These are phyloP conservation scores for Diachrysia chrysitis DNA, from an alignment of 2,888 invertebrate species.

Conservation along the genomic window DNA sequence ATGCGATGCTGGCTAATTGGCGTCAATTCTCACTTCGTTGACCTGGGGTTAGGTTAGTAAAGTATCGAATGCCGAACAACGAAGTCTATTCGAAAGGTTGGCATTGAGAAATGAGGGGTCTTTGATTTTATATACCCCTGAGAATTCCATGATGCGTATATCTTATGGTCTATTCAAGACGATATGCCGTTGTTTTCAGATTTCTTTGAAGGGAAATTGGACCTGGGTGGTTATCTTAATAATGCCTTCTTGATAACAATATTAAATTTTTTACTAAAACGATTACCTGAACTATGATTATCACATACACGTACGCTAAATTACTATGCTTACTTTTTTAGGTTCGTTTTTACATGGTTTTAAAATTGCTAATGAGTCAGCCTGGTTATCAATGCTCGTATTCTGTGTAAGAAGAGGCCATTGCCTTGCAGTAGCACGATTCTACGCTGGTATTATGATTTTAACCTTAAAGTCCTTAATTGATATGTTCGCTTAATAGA, in stretches of 20 bases:
- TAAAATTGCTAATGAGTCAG: too few species aligned
- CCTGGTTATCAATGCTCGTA: neutral
- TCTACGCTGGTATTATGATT: neutral
- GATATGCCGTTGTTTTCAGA: too few species aligned
- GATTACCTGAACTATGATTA: neutral
- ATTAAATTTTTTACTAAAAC: too few species aligned
- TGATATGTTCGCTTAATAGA: neutral
- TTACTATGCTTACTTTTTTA: neutral
- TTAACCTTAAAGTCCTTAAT: neutral
- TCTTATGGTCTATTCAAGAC: too few species aligned
- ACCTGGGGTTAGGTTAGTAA: slow-evolving; percentile 57
- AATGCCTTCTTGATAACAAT: too few species aligned
- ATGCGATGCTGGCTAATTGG: slow-evolving; percentile 64
- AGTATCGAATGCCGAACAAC: slow-evolving; percentile 53
- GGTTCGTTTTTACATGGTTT: neutral
- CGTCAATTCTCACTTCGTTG: slow-evolving; percentile 70
- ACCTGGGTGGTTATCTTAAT: too few species aligned
- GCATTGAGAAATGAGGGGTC: slow-evolving; percentile 34
- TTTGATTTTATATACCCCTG: slow-evolving; percentile 11
- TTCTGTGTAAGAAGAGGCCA: neutral
- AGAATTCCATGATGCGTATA: too few species aligned
- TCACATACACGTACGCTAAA: neutral
- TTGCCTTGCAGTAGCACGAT: neutral
- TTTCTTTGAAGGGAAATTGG: too few species aligned
- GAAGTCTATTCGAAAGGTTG: slow-evolving; percentile 40